phyloP scores from a whole-genome alignment of 2,888 invertebrate species.

The Trichopoda pennipes region DNA sequence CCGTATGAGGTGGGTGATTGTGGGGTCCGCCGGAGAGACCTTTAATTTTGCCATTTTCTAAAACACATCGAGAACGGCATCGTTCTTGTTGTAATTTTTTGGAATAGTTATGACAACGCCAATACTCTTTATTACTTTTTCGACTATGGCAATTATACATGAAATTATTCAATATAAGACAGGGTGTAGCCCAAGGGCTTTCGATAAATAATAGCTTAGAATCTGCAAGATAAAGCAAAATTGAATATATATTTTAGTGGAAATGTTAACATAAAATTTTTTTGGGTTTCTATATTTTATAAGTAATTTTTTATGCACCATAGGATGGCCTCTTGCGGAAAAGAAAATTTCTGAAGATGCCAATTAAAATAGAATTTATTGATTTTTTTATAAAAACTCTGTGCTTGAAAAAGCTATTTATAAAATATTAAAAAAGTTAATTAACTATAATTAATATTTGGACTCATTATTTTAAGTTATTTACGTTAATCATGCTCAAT shows the following conservation, averaged over 20 bases:
- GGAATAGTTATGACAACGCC: constrained; percentile 81
- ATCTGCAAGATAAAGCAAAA: constrained; percentile 67
- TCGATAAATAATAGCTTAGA: constrained; percentile 78
- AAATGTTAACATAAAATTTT: neutral
- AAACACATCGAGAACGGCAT: constrained; percentile 80
- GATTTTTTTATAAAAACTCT: too few relatives aligned
- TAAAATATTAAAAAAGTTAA: neutral
- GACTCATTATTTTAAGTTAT: too few relatives aligned
- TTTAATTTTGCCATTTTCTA: constrained; percentile 79
- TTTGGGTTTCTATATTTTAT: too few relatives aligned
- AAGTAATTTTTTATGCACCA: too few relatives aligned
- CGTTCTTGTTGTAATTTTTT: constrained; percentile 78
- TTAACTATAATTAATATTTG: neutral
- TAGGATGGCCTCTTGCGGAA: too few relatives aligned
- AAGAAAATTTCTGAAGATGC: too few relatives aligned
- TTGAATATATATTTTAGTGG: constrained; percentile 45
- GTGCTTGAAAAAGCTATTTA: too few relatives aligned
- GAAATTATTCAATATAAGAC: constrained; percentile 78
- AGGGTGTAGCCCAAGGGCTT: constrained; percentile 81
- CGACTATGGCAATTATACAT: constrained; percentile 81
- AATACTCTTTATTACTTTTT: constrained; percentile 80
- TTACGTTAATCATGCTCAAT: too few relatives aligned
- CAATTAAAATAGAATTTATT: too few relatives aligned
- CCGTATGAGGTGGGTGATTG: constrained; percentile 80
- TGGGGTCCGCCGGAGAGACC: constrained; percentile 79